A percentile compares a stretch with the other conserved stretches of the same genome.
Conservation (phyloP, 2,888 invertebrate species). For the Lasioglossum pauxillum region DNA sequence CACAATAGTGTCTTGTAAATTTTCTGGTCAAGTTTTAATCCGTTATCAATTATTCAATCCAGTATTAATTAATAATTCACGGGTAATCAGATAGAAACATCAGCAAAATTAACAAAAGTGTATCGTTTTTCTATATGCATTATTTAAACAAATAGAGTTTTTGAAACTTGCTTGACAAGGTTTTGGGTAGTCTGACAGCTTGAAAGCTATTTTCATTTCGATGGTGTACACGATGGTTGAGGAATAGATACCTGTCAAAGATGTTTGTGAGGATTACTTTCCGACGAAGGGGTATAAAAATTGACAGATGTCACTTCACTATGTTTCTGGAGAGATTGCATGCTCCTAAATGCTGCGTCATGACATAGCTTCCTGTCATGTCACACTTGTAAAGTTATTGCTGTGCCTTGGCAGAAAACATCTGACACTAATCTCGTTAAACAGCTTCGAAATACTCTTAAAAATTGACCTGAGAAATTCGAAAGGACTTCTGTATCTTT, state of each 20-base stretch:
- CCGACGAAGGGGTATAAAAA: neutral
- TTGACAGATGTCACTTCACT: neutral
- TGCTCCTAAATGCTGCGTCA: slow-evolving; percentile 1
- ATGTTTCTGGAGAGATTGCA: neutral
- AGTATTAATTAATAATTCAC: neutral
- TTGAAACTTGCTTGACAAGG: no score
- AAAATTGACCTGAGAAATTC: neutral
- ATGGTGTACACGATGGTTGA: neutral
- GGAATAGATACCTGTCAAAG: neutral
- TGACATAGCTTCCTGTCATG: neutral
- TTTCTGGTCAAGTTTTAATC: no score
- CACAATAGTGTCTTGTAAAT: no score
- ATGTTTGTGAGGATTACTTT: neutral
- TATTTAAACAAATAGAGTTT: no score
- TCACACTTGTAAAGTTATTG: neutral
- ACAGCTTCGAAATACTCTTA: neutral
- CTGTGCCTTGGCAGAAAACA: neutral
- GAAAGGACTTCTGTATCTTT: no score
- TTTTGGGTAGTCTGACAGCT: neutral
- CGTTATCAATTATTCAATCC: no score
- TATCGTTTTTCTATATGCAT: no score
- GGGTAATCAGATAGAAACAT: neutral
- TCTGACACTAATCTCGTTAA: neutral
- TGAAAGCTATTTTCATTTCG: neutral
- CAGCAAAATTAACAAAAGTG: no score